A percentile compares a stretch with the other conserved stretches of the same genome.
Conservation (phyloP, 2,888 invertebrate species). For the Germaria angustata region DNA sequence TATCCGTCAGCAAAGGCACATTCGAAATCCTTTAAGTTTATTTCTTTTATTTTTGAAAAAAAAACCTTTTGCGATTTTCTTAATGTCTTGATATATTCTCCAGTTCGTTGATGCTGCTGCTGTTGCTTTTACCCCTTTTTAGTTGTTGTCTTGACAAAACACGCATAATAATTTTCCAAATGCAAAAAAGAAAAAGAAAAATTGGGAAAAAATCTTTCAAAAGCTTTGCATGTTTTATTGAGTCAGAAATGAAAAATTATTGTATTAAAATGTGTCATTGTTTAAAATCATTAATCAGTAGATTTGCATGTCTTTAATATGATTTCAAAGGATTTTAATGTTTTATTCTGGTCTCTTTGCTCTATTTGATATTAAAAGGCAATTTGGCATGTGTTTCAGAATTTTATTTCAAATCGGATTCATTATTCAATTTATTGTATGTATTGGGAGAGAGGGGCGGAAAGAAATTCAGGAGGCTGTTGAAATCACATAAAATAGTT, state of each 20-base stretch:
- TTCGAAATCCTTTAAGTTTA: slow-evolving; percentile 55
- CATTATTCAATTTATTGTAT: slow-evolving; percentile 22
- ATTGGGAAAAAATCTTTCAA: slow-evolving; percentile 56
- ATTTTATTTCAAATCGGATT: not conserved
- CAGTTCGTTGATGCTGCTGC: not conserved
- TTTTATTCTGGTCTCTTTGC: slow-evolving; percentile 15
- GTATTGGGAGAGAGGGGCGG: not conserved
- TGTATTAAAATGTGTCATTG: slow-evolving; percentile 60
- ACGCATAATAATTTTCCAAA: slow-evolving; percentile 49
- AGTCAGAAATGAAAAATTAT: slow-evolving; percentile 64
- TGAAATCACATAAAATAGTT: not conserved
- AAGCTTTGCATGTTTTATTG: slow-evolving; percentile 65
- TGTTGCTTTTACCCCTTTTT: slow-evolving; percentile 48
- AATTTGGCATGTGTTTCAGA: slow-evolving; percentile 18
- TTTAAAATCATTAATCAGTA: slow-evolving; percentile 62
- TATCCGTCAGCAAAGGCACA: slow-evolving; percentile 37
- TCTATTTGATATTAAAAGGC: not conserved
- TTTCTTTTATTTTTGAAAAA: slow-evolving; percentile 8
- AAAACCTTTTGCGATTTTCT: slow-evolving; percentile 55
- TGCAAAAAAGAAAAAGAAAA: not conserved
- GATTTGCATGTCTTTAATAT: slow-evolving; percentile 45
- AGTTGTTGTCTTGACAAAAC: slow-evolving; percentile 10
- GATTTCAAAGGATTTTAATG: slow-evolving; percentile 45
- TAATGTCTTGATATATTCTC: slow-evolving; percentile 29
- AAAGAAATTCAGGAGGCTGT: not conserved